Conservation (phyloP, 2,888 invertebrate genomes). For the Microplitis manilae region DNA sequence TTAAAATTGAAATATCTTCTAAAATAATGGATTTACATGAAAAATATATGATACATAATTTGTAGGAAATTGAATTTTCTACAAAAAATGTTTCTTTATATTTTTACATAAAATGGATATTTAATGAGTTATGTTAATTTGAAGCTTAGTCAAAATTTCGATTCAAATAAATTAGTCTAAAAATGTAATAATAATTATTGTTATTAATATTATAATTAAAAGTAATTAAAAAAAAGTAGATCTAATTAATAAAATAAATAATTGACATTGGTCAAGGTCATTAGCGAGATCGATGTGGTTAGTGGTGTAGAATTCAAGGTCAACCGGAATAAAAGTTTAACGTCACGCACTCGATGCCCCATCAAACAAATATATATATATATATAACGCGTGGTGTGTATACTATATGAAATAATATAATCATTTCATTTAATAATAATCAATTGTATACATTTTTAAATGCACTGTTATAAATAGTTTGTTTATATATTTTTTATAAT, state of each 20-base stretch:
- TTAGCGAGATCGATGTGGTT: background rate
- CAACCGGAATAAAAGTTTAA: conserved; percentile 4
- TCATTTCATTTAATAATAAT: background rate
- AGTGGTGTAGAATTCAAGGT: conserved; percentile 27
- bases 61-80: too few relatives aligned
- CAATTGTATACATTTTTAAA: background rate
- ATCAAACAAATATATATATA: background rate
- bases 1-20: too few relatives aligned
- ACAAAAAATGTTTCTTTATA: too few relatives aligned
- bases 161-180: background rate
- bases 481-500: too few relatives aligned
- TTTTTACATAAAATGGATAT: too few relatives aligned
- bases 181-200: background rate
- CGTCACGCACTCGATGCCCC: conserved; percentile 24
- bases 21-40: too few relatives aligned
- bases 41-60: too few relatives aligned
- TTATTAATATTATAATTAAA: background rate
- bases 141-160: too few relatives aligned
- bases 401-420: background rate
- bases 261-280: conserved; percentile 27
- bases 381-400: background rate
- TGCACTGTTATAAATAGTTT: too few relatives aligned
- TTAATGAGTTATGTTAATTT: too few relatives aligned
- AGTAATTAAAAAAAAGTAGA: background rate
- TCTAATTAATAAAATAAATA: background rate